Evolutionary conservation across 2,888 invertebrate genomes (phyloP), one percentile per base, ranked within the genome.

Genomic region (Hypselothyrea guttata): DNA sequence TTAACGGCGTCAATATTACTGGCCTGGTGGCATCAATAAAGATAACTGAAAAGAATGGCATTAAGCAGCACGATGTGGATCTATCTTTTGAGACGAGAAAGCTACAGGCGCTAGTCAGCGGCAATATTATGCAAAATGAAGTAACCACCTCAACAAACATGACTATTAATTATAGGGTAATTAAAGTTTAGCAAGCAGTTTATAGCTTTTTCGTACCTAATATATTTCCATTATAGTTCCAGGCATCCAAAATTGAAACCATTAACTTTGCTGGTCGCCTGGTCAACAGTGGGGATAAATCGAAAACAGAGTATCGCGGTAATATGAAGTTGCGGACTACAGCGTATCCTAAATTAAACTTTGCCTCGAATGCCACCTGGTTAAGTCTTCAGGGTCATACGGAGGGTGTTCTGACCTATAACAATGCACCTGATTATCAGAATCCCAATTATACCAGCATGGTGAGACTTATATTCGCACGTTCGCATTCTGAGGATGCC

Each of bases 11-110:
- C 62, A 91, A 93, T 45, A 92, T 96, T 0, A 94, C 94, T 0
- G 94, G 94, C 58, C 87, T 95, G 5, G 90, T 87, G 1, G 94
- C 94, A 41, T 91, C 91, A 0, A 88, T 94, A 11, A 91, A 92
- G 74, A 91, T 92, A 61, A 91, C 92, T 8, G 92, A 92, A 34
- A 94, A 94, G 88, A 93, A 92, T 67, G 94, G 94, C 1, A 92
- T 95, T 15, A 93, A 93, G 0, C 96, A 96, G 86, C 94, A 94
- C 84, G 95, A 95, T 69, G 92, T 96, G 7, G 92, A 94, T 61
- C 89, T 95, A 7, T 93, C 93, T 44, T 96, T 96, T 84, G 93
- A 94, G 90, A 96, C 96, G 0, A 95, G 94, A 78, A 93, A 94
- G 67, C 90, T 96, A 0, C 93, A 93, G 52, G 95, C 95, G 41